These are phyloP conservation scores for Oryzaephilus surinamensis DNA, from an alignment of 1,140 invertebrate species.

Conservation along the genomic window DNA sequence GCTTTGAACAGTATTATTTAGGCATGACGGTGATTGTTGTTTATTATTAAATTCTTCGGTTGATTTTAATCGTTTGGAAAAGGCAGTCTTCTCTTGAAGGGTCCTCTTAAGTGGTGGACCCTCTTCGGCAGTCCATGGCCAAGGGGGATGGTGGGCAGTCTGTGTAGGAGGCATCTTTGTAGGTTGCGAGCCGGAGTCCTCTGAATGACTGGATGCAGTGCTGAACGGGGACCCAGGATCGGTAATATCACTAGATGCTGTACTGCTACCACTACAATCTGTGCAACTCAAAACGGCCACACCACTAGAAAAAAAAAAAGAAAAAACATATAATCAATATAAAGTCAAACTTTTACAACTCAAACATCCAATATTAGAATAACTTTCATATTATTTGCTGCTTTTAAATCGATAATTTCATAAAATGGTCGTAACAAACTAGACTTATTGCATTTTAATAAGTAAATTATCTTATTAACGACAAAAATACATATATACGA, in stretches of 20 bases:
- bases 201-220: constrained; percentile 41
- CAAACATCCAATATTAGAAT: no score
- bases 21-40: constrained; percentile 18
- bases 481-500: no score
- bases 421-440: no score
- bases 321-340: not conserved
- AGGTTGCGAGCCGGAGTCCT: constrained; percentile 29
- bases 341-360: no score
- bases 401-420: no score
- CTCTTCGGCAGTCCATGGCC: constrained; percentile 32
- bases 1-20: constrained; percentile 15
- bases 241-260: constrained; percentile 62
- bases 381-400: no score
- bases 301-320: constrained; percentile 46
- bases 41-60: constrained; percentile 12
- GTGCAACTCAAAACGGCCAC: constrained; percentile 57
- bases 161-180: constrained; percentile 41
- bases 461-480: no score
- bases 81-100: constrained; percentile 18
- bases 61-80: constrained; percentile 19
- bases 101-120: constrained; percentile 17
- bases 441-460: no score
- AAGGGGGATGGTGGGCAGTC: constrained; percentile 37
- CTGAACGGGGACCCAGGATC: constrained; percentile 73
- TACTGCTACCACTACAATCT: constrained; percentile 48